Percentiles rank a stretch among this genome's conserved stretches.
phyloP scores from a whole-genome alignment of 30 jellyfish, hydroid and myxozoan species.

The Morbakka virulenta region DNA sequence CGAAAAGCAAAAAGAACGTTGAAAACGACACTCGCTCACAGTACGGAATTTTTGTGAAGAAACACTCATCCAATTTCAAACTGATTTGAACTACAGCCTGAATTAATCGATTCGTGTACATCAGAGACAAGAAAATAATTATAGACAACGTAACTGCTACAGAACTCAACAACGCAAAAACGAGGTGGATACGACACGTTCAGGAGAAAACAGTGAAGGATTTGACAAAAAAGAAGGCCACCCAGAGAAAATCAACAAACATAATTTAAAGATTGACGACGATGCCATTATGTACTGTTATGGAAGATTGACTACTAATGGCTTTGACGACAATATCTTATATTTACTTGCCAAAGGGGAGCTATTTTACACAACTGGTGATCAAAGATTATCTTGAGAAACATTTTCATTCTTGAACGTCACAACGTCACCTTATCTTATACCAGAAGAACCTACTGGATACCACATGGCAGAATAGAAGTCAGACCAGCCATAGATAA shows the following conservation, averaged over 20 bases:
- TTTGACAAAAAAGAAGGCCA: not conserved
- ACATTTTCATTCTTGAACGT: too few relatives aligned
- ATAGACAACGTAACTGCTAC: too few relatives aligned
- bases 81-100: constrained; percentile 26
- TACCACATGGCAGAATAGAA: too few relatives aligned
- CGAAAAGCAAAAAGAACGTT: too few relatives aligned
- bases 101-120: not conserved
- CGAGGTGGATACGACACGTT: not conserved
- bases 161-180: too few relatives aligned
- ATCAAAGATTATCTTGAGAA: too few relatives aligned
- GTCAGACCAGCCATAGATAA: too few relatives aligned
- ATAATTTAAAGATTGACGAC: not conserved
- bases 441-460: too few relatives aligned
- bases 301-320: constrained; percentile 5
- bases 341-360: constrained; percentile 1
- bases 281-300: constrained; percentile 20
- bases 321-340: not conserved
- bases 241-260: not conserved
- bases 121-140: not conserved
- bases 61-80: constrained; percentile 1
- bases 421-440: too few relatives aligned
- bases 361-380: too few relatives aligned
- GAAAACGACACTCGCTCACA: constrained; percentile 3
- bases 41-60: constrained; percentile 16
- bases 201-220: not conserved